These are phyloP conservation scores for Polyodon spathula DNA, from an alignment of 2,113 vertebrate species.

Conservation along the genomic window DNA sequence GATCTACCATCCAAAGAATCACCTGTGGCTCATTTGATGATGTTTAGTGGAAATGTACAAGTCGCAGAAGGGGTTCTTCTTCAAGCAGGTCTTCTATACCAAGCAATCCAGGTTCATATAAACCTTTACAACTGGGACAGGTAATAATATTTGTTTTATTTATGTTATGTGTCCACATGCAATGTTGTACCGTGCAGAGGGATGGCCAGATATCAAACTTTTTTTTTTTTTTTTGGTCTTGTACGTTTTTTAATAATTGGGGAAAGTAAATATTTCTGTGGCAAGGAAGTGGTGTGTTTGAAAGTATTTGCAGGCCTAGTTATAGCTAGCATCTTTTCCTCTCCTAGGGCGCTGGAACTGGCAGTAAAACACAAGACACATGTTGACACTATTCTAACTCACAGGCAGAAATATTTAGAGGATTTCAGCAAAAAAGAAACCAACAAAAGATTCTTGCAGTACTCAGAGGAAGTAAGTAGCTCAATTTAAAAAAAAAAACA, in stretches of 20 bases:
- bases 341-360: constrained; percentile 83
- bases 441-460: constrained; percentile 84
- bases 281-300: not conserved
- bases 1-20: constrained; percentile 86
- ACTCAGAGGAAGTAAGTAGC: constrained; percentile 76
- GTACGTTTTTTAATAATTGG: too few species aligned
- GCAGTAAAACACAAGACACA: constrained; percentile 96
- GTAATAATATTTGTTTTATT: constrained; percentile 41
- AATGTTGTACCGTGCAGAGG: too few species aligned
- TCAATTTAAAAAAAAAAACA: too few species aligned
- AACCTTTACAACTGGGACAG: constrained; percentile 92
- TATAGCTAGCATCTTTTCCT: constrained; percentile 11
- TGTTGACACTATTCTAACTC: constrained; percentile 91
- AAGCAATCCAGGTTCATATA: constrained; percentile 85
- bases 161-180: not conserved
- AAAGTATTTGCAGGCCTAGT: not conserved
- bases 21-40: constrained; percentile 72
- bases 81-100: constrained; percentile 80
- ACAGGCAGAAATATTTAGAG: constrained; percentile 77
- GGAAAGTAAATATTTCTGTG: not conserved
- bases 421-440: constrained; percentile 83
- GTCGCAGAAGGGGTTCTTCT: constrained; percentile 80
- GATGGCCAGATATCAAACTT: too few species aligned
- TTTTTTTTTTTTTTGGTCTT: too few species aligned
- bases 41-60: constrained; percentile 81